Base-by-base conservation (phyloP, 2,797 vertebrate genomes). In the Typhlichthys eigenmanni region DNA sequence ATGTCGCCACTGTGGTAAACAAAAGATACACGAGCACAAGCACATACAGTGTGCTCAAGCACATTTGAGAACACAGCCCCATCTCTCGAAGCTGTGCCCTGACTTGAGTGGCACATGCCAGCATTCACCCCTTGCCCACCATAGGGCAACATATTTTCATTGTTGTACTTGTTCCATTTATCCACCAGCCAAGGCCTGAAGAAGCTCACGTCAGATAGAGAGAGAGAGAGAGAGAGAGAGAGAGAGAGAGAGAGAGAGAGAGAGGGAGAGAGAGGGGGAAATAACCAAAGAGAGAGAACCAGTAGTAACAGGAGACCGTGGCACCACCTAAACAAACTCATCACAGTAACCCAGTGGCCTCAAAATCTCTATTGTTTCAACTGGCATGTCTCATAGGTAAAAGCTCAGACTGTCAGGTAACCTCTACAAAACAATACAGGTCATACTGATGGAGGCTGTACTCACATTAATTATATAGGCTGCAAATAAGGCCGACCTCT, bases 151-250 rank as follows among this genome's bases (percentile, higher is more conserved):
- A 67, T 75, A 62, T 55, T 38, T 19, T 62, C 72, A 75, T 72
- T 80, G 72, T 80, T 75, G 60, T 74, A 34, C 24, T 60, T 72
- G 66, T 79, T 77, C 76, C 74, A 69, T 68, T 70, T 68, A 58
- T 52, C 54, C 34, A 47, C 62, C 62, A 58, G 59, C 46, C 56
- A 66, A 62, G 47, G 68, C 65, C 68, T 62, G 45, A 48, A 48
- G 57, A 71, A 74, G 66, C 64, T 80, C 64, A 71, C 77, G 75
- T 77, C 74, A 69, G 38, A 54, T 58, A 7, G 16, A 55, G 12
- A 7, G 54, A 56, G 47, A 29, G 47, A 57, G 47, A 34, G 9
- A 17, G 47, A 50, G 16, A 60, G 24, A 60, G 43, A 24, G 19
- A 24, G 43, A 24, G 19, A 24, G 43, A 24, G 19, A 24, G 43